Evolutionary conservation across 92 coral and sea anemone genomes (phyloP).

Genomic region (Diadumene lineata): DNA sequence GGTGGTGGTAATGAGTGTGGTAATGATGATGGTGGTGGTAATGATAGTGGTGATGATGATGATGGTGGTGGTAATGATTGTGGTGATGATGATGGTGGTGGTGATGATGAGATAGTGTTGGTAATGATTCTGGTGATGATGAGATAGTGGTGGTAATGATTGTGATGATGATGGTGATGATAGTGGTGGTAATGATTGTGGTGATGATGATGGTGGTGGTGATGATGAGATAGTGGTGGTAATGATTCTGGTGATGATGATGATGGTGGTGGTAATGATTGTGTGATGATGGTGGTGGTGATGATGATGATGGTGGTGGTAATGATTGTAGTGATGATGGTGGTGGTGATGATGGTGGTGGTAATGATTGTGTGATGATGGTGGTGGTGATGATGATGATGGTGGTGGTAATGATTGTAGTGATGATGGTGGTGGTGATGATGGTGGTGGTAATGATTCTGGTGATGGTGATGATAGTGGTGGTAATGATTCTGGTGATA

Average conservation of each 20-base stretch:
- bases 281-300: not conserved
- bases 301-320: not conserved
- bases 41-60: no score
- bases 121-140: no score
- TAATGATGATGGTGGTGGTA: no score
- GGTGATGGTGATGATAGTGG: not conserved
- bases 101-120: no score
- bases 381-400: not conserved
- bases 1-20: no score
- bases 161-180: conserved; percentile 1
- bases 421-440: conserved; percentile 7
- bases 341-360: not conserved
- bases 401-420: not conserved
- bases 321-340: not conserved
- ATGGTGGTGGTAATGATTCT: not conserved
- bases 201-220: not conserved
- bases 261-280: not conserved
- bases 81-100: no score
- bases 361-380: not conserved
- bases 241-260: not conserved
- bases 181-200: not conserved
- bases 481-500: not conserved
- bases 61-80: no score
- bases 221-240: not conserved
- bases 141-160: no score